Conservation (phyloP, 2,888 invertebrate species). For the Cenopis cana region DNA sequence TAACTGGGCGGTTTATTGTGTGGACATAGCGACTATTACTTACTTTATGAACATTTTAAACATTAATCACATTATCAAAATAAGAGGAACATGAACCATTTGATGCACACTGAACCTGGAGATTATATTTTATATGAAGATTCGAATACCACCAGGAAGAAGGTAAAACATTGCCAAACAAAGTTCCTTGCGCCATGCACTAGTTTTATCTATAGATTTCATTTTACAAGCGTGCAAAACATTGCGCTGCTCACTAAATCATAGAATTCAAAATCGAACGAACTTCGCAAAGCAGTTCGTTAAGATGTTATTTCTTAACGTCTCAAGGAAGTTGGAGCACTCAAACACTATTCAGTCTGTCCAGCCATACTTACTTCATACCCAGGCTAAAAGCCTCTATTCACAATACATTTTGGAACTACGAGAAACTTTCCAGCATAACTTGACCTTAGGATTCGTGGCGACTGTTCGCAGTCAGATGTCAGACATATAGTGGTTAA, state of each 20-base stretch:
- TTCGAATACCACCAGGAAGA: too few relatives aligned
- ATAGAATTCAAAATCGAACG: neutral
- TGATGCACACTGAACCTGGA: too few relatives aligned
- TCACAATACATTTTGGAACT: neutral
- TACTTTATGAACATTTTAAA: constrained; percentile 11
- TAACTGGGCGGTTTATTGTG: constrained; percentile 30
- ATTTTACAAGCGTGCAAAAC: neutral
- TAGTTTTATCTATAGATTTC: too few relatives aligned
- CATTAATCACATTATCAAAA: constrained; percentile 9
- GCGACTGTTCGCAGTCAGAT: neutral
- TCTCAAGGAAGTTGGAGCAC: constrained; percentile 2
- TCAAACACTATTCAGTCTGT: constrained; percentile 1
- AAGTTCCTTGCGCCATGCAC: too few relatives aligned
- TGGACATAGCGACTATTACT: constrained; percentile 12
- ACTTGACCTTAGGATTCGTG: neutral
- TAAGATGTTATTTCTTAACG: neutral
- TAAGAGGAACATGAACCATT: too few relatives aligned
- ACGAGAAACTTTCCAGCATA: neutral
- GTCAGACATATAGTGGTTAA: neutral
- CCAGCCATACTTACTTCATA: neutral
- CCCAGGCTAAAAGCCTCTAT: constrained; percentile 1
- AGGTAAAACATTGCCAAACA: too few relatives aligned
- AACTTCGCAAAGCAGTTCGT: neutral
- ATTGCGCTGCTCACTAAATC: neutral
- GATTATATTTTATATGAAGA: too few relatives aligned